Evolutionary conservation across 2,888 invertebrate genomes (phyloP), one percentile per base, ranked within the genome.

Genomic region (Rhingia rostrata): DNA sequence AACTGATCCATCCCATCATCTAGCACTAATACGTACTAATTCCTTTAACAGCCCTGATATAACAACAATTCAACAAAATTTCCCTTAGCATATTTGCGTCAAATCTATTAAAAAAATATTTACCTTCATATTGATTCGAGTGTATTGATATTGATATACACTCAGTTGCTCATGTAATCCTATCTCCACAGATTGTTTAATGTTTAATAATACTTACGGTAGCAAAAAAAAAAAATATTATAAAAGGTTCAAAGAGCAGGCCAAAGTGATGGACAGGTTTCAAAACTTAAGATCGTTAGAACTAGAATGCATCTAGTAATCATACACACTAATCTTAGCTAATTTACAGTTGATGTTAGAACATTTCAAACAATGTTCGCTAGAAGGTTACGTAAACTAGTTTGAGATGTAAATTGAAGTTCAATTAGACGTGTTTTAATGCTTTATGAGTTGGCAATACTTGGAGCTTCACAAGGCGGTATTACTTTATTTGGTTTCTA

Each of bases 221-320:
- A 7, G 43, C 35, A 41, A 14, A 53, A 41, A 33, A 10, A 61
- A 22, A 22, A n/a, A n/a, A n/a, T n/a, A n/a, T n/a, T 22, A 22
- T 22, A 22, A 22, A 22, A 22, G 22, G 66, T 67, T 74, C 74
- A 75, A 75, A 80, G 67, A 56, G 63, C 54, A 70, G 0, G 30
- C 3, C 45, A 10, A 14, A n/a, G 3, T 77, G 69, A 47, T 56
- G 54, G 33, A 61, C 56, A 49, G 12, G 39, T 39, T 14, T 54
- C 14, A 9, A 61, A 33, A 4, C 41, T 4, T 9, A 9, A n/a
- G 7, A 45, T 33, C 33, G 12, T 6, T 45, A 4, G 43, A 61
- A 49, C 30, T 30, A n/a, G 30, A 49, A 32, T 45, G 6, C 12
- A 4, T 30, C 4, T 10, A 22, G 4, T 4, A 0, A 47, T 6